Conservation (phyloP, 2,888 invertebrate species). For the Didymodactylos carnosus region DNA sequence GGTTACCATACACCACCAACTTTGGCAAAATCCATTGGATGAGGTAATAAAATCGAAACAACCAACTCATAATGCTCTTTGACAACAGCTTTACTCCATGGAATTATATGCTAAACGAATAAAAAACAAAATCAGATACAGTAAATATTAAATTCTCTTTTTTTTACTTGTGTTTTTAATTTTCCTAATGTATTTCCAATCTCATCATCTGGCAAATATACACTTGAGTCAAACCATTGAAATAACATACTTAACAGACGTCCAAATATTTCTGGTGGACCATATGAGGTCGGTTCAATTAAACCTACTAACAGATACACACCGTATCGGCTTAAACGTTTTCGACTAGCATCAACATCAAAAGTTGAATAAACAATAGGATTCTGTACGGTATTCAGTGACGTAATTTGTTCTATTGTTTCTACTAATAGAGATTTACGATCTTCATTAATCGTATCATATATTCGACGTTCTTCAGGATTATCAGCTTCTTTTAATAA, state of each 20-base stretch:
- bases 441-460: neutral
- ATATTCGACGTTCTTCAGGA: neutral
- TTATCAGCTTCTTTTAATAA: conserved; percentile 60
- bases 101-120: conserved; percentile 51
- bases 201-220: conserved; percentile 74
- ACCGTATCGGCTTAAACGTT: conserved; percentile 8
- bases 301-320: conserved; percentile 25
- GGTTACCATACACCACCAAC: conserved; percentile 83
- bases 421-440: neutral
- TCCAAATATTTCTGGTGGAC: conserved; percentile 44
- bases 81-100: conserved; percentile 67
- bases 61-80: conserved; percentile 67
- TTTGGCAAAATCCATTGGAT: conserved; percentile 80
- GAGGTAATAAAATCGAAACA: conserved; percentile 75
- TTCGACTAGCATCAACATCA: neutral
- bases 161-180: conserved; percentile 57
- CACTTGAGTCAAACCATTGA: conserved; percentile 97
- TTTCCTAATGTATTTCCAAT: conserved; percentile 65
- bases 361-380: neutral
- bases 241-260: conserved; percentile 82
- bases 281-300: conserved; percentile 2
- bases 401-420: neutral
- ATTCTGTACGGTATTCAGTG: too few species aligned
- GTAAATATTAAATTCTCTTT: neutral
- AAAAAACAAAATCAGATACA: neutral